Base-by-base conservation (phyloP, 1,140 invertebrate genomes). In the Drosophila bifasciata region DNA sequence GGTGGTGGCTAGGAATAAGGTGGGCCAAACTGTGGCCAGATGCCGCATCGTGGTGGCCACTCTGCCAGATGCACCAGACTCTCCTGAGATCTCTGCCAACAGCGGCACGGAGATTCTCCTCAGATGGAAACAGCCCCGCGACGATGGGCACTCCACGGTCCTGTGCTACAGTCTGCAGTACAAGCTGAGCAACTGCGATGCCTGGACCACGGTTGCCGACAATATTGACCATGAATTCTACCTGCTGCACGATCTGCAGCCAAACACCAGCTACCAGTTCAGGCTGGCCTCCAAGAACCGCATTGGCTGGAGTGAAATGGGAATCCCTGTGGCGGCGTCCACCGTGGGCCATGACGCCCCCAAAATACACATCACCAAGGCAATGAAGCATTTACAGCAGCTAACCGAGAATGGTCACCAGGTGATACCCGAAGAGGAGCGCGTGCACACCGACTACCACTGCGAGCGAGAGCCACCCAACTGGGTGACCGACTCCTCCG, bases 171-270 rank as follows among this genome's bases (percentile, higher is more conserved):
- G 94, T 69, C 92, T 98, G 3, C 97, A 99, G 90, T 95, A 95
- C 77, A 96, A 96, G 85, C 93, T 93, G 71, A 93, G 93, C 40
- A 96, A 96, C 81, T 95, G 95, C 17, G 93, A 95, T 17, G 94
- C 96, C 19, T 99, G 98, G 98, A 94, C 93, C n/a, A 95, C 95
- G 15, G 94, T 97, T 3, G 95, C 95, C 4, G 95, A 95, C 59
- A 97, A 98, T 76, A 98, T 99, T 46, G 96, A 97, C 88, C 97
- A 99, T 80, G 98, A 99, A 90, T 98, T 98, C 91, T 98, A 95
- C 79, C 91, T 99, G 0, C 93, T 99, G 0, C 94, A 94, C 71
- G 94, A 96, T 68, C 93, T 99, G 2, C 91, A 94, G 64, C 94
- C 97, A 0, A 94, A 95, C 52, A 96, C 95, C 1, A 94, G 94